Evolutionary conservation across 2,888 invertebrate genomes (phyloP), one percentile per base, ranked within the genome.

Genomic region (Plagiodera versicolora): DNA sequence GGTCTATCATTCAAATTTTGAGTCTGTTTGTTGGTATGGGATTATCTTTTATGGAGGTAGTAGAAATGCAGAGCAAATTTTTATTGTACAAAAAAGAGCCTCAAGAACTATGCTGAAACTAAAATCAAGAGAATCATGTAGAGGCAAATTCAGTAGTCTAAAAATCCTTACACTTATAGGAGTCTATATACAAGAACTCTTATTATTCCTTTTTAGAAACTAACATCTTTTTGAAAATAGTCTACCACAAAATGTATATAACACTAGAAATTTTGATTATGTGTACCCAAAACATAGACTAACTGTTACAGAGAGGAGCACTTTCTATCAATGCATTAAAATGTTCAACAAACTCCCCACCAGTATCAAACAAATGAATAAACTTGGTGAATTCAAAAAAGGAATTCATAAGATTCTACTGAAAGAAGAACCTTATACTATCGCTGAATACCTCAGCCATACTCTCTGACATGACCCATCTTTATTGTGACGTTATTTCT

Each of bases 121-220:
- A 44, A 44, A 44, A 6, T 46, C 46, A 46, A 46, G 46, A 46
- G 16, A 14, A 46, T 46, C 16, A 46, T 46, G 46, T 46, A 46
- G n/a, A 46, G 46, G 46, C 46, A 46, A 46, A 14, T 46, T 46
- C 46, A 46, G 46, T 46, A 46, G 46, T 46, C 16, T 14, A 10
- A 46, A 46, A 46, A 46, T 46, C 10, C 46, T 46, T 16, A 46
- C 46, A 46, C 46, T 46, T 16, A 46, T 46, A 14, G 16, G 46
- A 46, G 46, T 46, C 46, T 16, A 14, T 46, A 46, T 46, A 46
- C n/a, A 46, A 11, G 16, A 46, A 44, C 44, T 44, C 24, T 24
- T 24, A 24, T 24, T 24, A 24, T 24, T 5, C 24, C 44, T 44
- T 44, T 44, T 44, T 8, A 44, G 44, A 44, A 44, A 44, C 44